Base-by-base conservation (phyloP, 1,140 invertebrate species). In the Pseudomyrmex sp. region DNA sequence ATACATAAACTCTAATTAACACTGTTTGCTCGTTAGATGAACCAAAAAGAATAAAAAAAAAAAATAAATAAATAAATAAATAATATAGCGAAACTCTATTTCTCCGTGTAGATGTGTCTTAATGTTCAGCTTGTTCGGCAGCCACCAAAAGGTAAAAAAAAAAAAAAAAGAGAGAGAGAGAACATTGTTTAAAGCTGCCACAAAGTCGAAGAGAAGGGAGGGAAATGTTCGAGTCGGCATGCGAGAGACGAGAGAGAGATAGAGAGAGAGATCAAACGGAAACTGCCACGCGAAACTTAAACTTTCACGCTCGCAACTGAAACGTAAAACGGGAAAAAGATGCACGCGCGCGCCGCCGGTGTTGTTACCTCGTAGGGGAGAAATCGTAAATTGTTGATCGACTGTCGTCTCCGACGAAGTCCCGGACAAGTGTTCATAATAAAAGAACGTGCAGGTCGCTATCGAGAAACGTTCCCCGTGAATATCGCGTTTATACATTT, bases 11-110 rank as follows among this genome's bases (percentile, higher is more conserved):
- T 90, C 83, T 91, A 91, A 90, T 89, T 88, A 89, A 91, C 82
- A 90, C 90, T 91, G 90, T 91, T 91, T 89, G 90, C 86, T 91
- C 90, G 89, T 91, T 91, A 91, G 90, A 77, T 84, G 74, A 91
- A 90, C 68, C 50, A 56, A 69, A 62, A 85, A 26, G 26, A 26
- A 26, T 26, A 26, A 26, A 85, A 74, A 61, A 15, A 58, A 73
- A 58, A 23, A 73, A 74, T 48, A 59, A 77, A 65, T 52, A 89
- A 58, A 73, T 63, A 26, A 73, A 74, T 48, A 59, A 77, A 65
- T 52, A 89, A 90, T 35, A 35, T 89, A 91, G 85, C 77, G 82
- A 83, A 87, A 85, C 89, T 91, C 90, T 91, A 91, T 91, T 88
- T 91, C 89, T 90, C 88, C 88, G 88, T 91, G 90, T 91, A 91